Evolutionary conservation across 2,888 invertebrate species (phyloP).

Genomic region (Drosophila affinis): DNA sequence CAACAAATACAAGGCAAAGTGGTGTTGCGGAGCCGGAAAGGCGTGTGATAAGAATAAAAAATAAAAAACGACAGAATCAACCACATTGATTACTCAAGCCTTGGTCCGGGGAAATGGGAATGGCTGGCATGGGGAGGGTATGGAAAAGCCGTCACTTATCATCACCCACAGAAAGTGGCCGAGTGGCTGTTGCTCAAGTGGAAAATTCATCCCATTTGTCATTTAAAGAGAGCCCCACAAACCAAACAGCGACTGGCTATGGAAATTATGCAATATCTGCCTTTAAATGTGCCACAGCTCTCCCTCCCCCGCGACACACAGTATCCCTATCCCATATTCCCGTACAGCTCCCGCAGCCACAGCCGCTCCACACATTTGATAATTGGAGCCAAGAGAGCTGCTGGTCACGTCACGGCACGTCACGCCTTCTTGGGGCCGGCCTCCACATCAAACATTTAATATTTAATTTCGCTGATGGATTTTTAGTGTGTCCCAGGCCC

Average conservation of each 20-base stretch:
- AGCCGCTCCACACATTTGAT: neutral
- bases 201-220: slow-evolving; percentile 27
- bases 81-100: slow-evolving; percentile 2
- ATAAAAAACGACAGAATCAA: slow-evolving; percentile 6
- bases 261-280: slow-evolving; percentile 30
- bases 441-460: slow-evolving; percentile 50
- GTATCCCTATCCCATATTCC: no score
- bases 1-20: slow-evolving; percentile 10
- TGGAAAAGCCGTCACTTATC: neutral
- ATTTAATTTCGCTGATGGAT: slow-evolving; percentile 69
- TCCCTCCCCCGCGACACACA: no score
- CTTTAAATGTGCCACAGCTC: slow-evolving; percentile 17
- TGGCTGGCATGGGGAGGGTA: neutral
- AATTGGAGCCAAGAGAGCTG: neutral
- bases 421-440: slow-evolving; percentile 30
- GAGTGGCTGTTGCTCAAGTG: slow-evolving; percentile 1
- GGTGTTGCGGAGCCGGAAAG: slow-evolving; percentile 48
- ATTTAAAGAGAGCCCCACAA: slow-evolving; percentile 6
- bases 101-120: neutral
- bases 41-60: slow-evolving; percentile 53
- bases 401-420: slow-evolving; percentile 3
- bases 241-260: neutral
- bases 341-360: no score
- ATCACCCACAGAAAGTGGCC: neutral
- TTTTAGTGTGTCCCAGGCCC: slow-evolving; percentile 31